Base-by-base conservation (phyloP, 2,888 invertebrate species). In the Pasiphila rectangulata region DNA sequence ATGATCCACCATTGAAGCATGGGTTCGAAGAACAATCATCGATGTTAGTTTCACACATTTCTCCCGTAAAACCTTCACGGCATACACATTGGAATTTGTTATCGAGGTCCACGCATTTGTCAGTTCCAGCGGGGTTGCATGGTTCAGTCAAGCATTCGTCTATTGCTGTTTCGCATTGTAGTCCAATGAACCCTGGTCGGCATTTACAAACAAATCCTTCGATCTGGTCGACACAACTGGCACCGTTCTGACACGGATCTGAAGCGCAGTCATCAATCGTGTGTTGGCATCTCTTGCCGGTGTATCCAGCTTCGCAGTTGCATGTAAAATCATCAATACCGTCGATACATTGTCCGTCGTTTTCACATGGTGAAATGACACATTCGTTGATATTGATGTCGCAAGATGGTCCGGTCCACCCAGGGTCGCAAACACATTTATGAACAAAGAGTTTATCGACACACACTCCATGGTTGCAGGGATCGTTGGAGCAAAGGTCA, bases 371-470 rank as follows among this genome's bases (percentile, higher is more conserved):
- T 54, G 93, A 93, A 43, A 92, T 91, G 0, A 93, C 90, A 72
- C 99, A 99, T 71, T 98, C 97, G 69, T 99, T 96, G 32, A 96
- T 94, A 67, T 98, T 97, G 2, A 94, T 91, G 64, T 98, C 97
- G 71, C 98, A 98, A 25, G 93, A 91, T 3, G 92, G 86, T 29
- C 94, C 98, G 6, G 92, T 92, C 97, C 98, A 99, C 45, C 99
- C 98, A 0, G 95, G 94, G 68, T 96, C 92, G 72, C 99, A 99
- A 37, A 97, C 91, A 63, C 98, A 98, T 73, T 96, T 93, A 69
- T 96, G 94, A 34, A 92, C 91, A 78, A 95, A 97, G 0, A 97
- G 90, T 63, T 94, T 94, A 72, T 98, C 98, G 0, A 96, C 94
- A 71, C 98, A 98, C 25, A 96, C 91, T 7, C 98, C 98, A 72